phyloP scores from a whole-genome alignment of 2,797 vertebrate species.

The Sarcophilus harrisii region DNA sequence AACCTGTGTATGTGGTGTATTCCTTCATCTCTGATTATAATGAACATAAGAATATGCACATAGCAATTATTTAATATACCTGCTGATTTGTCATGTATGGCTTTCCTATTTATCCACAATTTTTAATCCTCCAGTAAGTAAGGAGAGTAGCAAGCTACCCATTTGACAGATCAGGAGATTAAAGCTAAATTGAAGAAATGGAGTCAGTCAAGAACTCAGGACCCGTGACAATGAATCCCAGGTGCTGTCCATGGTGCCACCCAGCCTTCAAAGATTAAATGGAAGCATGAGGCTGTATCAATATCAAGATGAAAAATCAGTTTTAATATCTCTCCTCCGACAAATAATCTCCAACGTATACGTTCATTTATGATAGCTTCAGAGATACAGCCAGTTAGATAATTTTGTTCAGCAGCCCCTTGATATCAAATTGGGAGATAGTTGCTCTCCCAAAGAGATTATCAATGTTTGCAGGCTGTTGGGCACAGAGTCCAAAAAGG shows the following conservation, averaged over 20 bases:
- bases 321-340: background rate
- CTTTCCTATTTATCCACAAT: background rate
- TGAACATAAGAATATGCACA: background rate
- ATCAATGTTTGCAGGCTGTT: background rate
- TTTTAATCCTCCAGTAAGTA: background rate
- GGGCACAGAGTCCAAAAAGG: background rate
- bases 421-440: background rate
- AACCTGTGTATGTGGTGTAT: background rate
- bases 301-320: background rate
- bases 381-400: background rate
- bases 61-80: background rate
- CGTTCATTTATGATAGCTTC: background rate
- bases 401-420: background rate
- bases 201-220: background rate
- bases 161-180: background rate
- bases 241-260: background rate
- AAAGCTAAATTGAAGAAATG: background rate
- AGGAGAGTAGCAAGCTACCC: background rate
- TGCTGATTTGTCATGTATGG: background rate
- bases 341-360: background rate
- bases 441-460: background rate
- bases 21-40: background rate
- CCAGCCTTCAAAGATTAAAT: background rate
- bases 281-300: background rate
- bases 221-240: background rate